Conservation (phyloP, 2,888 invertebrate genomes). For the Pelosia muscerda region DNA sequence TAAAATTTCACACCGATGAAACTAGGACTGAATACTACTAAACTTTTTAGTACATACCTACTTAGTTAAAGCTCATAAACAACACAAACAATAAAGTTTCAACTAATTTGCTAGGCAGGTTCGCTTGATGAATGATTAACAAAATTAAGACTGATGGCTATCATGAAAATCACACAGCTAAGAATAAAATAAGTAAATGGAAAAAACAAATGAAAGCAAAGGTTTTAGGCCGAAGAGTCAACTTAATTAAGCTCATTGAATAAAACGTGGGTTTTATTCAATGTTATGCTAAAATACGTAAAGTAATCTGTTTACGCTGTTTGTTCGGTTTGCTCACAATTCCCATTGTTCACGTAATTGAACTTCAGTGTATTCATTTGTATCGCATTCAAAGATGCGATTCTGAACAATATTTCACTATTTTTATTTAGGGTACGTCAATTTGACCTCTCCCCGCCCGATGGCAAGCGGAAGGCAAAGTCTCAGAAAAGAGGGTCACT, state of each 20-base stretch:
- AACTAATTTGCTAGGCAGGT: background rate
- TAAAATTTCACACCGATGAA: background rate
- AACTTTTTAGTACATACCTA: background rate
- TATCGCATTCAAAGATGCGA: too few species aligned
- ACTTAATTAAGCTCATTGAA: background rate
- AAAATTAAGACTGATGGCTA: conserved; percentile 4
- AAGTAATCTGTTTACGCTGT: background rate
- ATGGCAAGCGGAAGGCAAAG: too few species aligned
- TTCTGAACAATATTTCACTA: too few species aligned
- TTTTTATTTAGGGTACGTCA: too few species aligned
- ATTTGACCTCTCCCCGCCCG: too few species aligned
- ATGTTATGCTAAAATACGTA: background rate
- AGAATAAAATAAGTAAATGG: background rate
- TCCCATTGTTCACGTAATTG: background rate
- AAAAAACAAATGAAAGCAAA: background rate
- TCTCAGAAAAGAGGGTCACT: too few species aligned
- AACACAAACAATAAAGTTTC: background rate
- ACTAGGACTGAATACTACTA: background rate
- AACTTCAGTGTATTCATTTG: too few species aligned
- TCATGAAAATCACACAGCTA: background rate
- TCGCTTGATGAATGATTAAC: background rate
- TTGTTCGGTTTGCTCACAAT: background rate
- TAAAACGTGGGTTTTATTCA: background rate
- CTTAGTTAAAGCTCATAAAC: background rate
- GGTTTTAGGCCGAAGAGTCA: background rate